Evolutionary conservation across 1,140 invertebrate genomes (phyloP), one percentile per base, ranked within the genome.

Genomic region (Acromyrmex heyeri): DNA sequence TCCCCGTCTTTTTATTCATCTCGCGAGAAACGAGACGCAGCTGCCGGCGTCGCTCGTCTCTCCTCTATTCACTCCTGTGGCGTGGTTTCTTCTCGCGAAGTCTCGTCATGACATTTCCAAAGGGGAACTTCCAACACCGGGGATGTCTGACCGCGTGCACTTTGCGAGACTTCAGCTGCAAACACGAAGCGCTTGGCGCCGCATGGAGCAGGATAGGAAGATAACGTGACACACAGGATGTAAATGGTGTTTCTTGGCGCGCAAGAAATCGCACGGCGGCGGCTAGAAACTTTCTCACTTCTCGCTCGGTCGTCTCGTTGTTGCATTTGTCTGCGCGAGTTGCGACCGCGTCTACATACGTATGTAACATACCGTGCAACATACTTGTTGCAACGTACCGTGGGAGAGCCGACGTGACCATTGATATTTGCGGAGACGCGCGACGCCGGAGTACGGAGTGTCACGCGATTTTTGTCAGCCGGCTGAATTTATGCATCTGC

Each of bases 221-320:
- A 91, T 85, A 91, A 90, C 86, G 64, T 62, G 85, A 76, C 59
- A 62, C 76, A 81, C 86, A 88, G 83, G 89, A 91, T 90, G 89
- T 91, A 90, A 83, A 81, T 61, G 73, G 78, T 86, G 77, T 73
- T 57, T 55, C 48, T 85, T 48, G 50, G 86, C 48, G 88, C 78
- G 81, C 83, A 87, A 85, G 86, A 87, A 89, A 90, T 87, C 73
- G 67, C 70, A 5, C 89, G 27, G 82, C 89, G 87, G 87, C 87
- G 55, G 59, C 30, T 89, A 90, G 87, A 70, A 75, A 93, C 92
- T 93, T 92, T 93, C 92, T 92, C 92, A 88, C 83, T 91, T 78
- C 48, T 44, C 38, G 38, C 48, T 55, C 30, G 72, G 30, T 59
- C 34, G 72, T 50, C 72, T 44, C 59, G 38, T 10, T 38, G 61